Percentiles rank a stretch among this genome's conserved stretches.
These are phyloP conservation scores for Drosophila melanosoma DNA, from an alignment of 2,888 invertebrate genomes.

Conservation along the genomic window DNA sequence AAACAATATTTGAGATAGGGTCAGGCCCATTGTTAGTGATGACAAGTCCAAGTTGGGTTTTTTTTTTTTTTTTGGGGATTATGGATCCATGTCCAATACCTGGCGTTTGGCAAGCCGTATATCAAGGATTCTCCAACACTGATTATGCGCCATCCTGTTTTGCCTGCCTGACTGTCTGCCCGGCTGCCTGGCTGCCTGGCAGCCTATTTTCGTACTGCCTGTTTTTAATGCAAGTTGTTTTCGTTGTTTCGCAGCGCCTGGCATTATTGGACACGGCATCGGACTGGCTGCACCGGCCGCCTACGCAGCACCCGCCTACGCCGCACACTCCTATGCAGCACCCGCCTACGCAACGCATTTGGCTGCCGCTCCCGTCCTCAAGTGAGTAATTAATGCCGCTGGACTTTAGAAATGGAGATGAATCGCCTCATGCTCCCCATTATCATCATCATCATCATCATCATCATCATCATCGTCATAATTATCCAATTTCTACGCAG, in stretches of 20 bases:
- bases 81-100: conserved; percentile 15
- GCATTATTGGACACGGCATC: conserved; percentile 77
- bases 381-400: conserved; percentile 76
- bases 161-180: background rate
- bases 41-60: background rate
- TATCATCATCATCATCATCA: background rate
- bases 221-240: conserved; percentile 31
- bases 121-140: too few relatives aligned
- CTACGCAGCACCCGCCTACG: conserved; percentile 49
- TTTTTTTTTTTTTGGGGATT: conserved; percentile 2
- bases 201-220: too few relatives aligned
- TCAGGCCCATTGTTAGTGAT: conserved; percentile 28
- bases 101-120: background rate
- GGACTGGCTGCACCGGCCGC: conserved; percentile 63
- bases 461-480: background rate
- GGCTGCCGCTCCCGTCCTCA: conserved; percentile 81
- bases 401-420: conserved; percentile 54
- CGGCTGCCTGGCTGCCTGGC: too few relatives aligned
- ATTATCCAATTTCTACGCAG: conserved; percentile 46
- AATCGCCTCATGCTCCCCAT: conserved; percentile 28
- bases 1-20: conserved; percentile 22
- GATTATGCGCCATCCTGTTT: background rate
- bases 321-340: conserved; percentile 53
- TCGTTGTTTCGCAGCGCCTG: conserved; percentile 60
- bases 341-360: conserved; percentile 73